Percentiles rank a stretch among this genome's conserved stretches.
Conservation (phyloP, 1,140 invertebrate genomes). For the Listronotus bonariensis region DNA sequence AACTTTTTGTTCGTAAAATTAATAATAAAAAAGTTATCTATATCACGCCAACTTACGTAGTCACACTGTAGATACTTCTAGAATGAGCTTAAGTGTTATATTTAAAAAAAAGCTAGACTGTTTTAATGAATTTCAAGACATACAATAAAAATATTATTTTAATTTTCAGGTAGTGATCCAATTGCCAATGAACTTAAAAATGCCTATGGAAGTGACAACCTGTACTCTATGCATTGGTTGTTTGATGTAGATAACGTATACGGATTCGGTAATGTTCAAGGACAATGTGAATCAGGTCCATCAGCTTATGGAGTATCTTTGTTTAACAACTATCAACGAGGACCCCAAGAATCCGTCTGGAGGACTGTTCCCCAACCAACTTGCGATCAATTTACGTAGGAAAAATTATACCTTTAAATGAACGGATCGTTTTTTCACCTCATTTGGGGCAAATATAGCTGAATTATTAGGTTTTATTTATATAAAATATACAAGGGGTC, state of each 20-base stretch:
- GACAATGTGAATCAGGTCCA: slow-evolving; percentile 36
- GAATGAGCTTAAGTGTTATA: no score
- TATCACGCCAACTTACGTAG: no score
- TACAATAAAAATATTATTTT: neutral
- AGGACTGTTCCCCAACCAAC: slow-evolving; percentile 39
- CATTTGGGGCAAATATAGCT: no score
- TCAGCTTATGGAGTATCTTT: slow-evolving; percentile 23
- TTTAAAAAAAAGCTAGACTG: no score
- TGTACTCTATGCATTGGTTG: slow-evolving; percentile 36
- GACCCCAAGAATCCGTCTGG: slow-evolving; percentile 39
- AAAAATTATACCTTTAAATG: neutral
- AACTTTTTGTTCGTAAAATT: no score
- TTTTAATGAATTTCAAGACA: no score
- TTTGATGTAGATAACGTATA: slow-evolving; percentile 39
- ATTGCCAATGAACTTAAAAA: slow-evolving; percentile 26
- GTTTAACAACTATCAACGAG: slow-evolving; percentile 41
- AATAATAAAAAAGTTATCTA: no score
- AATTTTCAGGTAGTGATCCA: slow-evolving; percentile 28
- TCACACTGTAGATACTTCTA: no score
- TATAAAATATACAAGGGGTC: no score
- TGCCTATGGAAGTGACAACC: slow-evolving; percentile 26
- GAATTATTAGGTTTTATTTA: no score
- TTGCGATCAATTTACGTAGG: slow-evolving; percentile 36
- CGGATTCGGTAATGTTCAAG: slow-evolving; percentile 35
- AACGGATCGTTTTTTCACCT: no score